These are phyloP conservation scores for Polypedilum vanderplanki DNA, from an alignment of 1,140 invertebrate species.

Conservation along the genomic window DNA sequence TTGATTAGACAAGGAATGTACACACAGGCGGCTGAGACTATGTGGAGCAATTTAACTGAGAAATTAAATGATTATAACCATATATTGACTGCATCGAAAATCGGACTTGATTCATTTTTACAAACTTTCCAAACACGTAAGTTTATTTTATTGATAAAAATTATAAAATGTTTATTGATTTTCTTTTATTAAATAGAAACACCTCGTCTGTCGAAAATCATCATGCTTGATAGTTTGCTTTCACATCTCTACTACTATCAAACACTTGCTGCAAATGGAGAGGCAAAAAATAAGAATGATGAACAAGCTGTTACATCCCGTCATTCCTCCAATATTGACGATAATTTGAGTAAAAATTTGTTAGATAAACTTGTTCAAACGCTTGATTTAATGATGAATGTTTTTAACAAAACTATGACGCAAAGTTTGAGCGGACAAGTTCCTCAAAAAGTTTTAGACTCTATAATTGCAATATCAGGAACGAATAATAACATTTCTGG, in stretches of 20 bases:
- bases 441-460: conserved; percentile 37
- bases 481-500: conserved; percentile 39
- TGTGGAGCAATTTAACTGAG: conserved; percentile 41
- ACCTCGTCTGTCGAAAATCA: conserved; percentile 39
- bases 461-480: conserved; percentile 41
- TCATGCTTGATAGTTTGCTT: conserved; percentile 39
- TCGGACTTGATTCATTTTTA: conserved; percentile 41
- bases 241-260: conserved; percentile 38
- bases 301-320: conserved; percentile 32
- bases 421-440: conserved; percentile 38
- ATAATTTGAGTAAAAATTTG: conserved; percentile 32
- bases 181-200: conserved; percentile 32
- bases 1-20: conserved; percentile 43
- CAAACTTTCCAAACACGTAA: conserved; percentile 37
- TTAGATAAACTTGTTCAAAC: conserved; percentile 37
- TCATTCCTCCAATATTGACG: conserved; percentile 35
- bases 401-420: conserved; percentile 37
- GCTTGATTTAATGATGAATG: conserved; percentile 36
- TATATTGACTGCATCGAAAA: conserved; percentile 38
- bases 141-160: conserved; percentile 13
- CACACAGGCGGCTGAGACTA: conserved; percentile 40
- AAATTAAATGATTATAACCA: conserved; percentile 39
- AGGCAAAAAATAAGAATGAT: conserved; percentile 34
- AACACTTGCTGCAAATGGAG: conserved; percentile 30
- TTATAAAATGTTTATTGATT: background rate